Evolutionary conservation across 1,140 invertebrate species (phyloP).

Genomic region (Teleopsis dalmanni): DNA sequence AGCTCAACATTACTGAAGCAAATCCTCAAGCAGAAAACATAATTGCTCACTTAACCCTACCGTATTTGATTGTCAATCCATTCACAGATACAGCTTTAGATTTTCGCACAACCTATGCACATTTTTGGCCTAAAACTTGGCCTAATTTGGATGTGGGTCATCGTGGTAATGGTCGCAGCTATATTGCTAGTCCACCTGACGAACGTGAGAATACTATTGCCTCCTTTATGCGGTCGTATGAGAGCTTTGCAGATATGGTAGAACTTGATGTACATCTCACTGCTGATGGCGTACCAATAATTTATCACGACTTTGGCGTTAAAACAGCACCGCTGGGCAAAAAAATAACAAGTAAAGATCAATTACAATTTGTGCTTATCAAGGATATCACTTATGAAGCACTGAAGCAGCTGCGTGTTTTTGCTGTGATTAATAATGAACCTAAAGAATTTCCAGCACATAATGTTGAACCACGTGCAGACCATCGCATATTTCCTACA

Average conservation of each 20-base stretch:
- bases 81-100: slow-evolving; percentile 64
- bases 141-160: slow-evolving; percentile 85
- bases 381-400: slow-evolving; percentile 86
- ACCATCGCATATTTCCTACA: slow-evolving; percentile 89
- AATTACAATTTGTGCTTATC: slow-evolving; percentile 80
- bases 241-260: slow-evolving; percentile 85
- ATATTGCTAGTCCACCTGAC: slow-evolving; percentile 59
- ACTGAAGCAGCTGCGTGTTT: slow-evolving; percentile 72
- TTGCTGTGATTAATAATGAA: slow-evolving; percentile 33
- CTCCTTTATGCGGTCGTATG: slow-evolving; percentile 78
- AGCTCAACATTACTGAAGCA: slow-evolving; percentile 67
- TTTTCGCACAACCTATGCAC: slow-evolving; percentile 70
- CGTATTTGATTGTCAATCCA: slow-evolving; percentile 52
- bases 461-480: slow-evolving; percentile 47
- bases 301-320: slow-evolving; percentile 93
- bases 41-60: slow-evolving; percentile 58
- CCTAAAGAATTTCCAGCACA: slow-evolving; percentile 35
- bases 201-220: slow-evolving; percentile 91
- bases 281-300: slow-evolving; percentile 85
- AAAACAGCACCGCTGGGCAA: slow-evolving; percentile 76
- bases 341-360: slow-evolving; percentile 57
- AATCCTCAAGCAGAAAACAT: slow-evolving; percentile 40
- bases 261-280: slow-evolving; percentile 95
- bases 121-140: slow-evolving; percentile 77
- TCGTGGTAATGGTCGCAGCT: slow-evolving; percentile 69